Evolutionary conservation across 2,888 invertebrate species (phyloP), one percentile per base, ranked within the genome.

Genomic region (Macrosiphum euphorbiae): DNA sequence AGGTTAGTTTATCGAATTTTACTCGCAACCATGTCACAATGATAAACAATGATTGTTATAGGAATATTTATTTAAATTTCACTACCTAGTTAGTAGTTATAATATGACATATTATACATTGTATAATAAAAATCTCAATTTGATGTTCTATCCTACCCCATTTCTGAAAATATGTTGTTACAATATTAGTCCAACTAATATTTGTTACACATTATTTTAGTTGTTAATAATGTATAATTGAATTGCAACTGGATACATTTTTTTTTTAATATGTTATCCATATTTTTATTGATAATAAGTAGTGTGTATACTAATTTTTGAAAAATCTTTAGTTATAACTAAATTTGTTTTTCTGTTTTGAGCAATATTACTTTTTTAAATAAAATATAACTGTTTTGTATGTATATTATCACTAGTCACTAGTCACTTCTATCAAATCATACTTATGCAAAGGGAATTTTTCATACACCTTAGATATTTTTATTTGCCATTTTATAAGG

Each of bases 1-100:
- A 55, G 94, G 94, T 90, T 78, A 55, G 88, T 88, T 91, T 11
- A n/a, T 86, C 47, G 20, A 47, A 13, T 47, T 47, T 47, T 47
- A 47, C 7, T 44, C 4, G 44, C 44, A 5, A 44, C n/a, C 28
- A 86, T 13, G 8, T 47, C 47, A 28, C 28, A 86, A 47, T 47
- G 16, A 47, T 13, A 47, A 26, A 24, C n/a, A n/a, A n/a, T n/a
- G n/a, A 35, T 44, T 47, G 28, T 16, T 86, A 16, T 28, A n/a
- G 0, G 11, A 86, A 86, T 20, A 24, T 78, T 78, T 35, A 35
- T 35, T 78, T 78, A 3, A 78, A 78, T 35, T 41, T 20, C 35
- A 78, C 20, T 24, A n/a, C n/a, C n/a, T n/a, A n/a, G n/a, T n/a
- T n/a, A n/a, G n/a, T n/a, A 35, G 35, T 78, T 26, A 35, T 7